Evolutionary conservation across 2,113 vertebrate species (phyloP), one percentile per base, ranked within the genome.

Genomic region (Paedocypris sp.): DNA sequence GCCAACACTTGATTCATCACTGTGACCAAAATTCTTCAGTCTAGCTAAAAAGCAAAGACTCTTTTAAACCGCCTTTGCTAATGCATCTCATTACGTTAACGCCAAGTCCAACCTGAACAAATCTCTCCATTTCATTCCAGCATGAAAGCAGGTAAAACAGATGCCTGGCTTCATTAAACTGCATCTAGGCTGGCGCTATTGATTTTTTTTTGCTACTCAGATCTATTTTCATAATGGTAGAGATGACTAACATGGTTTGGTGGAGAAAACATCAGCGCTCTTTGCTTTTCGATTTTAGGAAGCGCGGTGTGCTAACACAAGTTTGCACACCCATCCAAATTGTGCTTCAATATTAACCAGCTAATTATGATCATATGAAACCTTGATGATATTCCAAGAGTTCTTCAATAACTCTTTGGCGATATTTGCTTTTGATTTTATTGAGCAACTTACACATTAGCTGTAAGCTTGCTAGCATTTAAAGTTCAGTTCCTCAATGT

Each of bases 161-260:
- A 42, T 42, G 42, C 48, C 16, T 22, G 26, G 9, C 42, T 20
- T 19, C 29, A 31, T 41, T 33, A 42, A 26, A 16, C 35, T n/a
- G 26, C 29, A 25, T 33, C 18, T 35, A 10, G 33, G 57, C 42
- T 59, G 39, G 51, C 22, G 26, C 6, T 20, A 49, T 59, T 52
- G 51, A 62, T 72, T 57, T 62, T 20, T 48, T 53, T 60, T 16
- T 19, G 31, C 36, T 32, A 18, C 23, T 60, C 4, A 4, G 10
- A 19, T 48, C 38, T 49, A 6, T 67, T 60, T 6, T 38, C 32
- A 4, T 42, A 42, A 60, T 36, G 23, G 26, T 16, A 32, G 26
- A 15, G 15, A 28, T 41, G n/a, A 7, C 36, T 41, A 42, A 15
- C 22, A 20, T 42, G 43, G 58, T 26, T 16, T 61, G 32, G 16